These are phyloP conservation scores for Mnemiopsis leidyi DNA, from an alignment of 37 sponge, comb jelly and placozoan species.

Conservation along the genomic window DNA sequence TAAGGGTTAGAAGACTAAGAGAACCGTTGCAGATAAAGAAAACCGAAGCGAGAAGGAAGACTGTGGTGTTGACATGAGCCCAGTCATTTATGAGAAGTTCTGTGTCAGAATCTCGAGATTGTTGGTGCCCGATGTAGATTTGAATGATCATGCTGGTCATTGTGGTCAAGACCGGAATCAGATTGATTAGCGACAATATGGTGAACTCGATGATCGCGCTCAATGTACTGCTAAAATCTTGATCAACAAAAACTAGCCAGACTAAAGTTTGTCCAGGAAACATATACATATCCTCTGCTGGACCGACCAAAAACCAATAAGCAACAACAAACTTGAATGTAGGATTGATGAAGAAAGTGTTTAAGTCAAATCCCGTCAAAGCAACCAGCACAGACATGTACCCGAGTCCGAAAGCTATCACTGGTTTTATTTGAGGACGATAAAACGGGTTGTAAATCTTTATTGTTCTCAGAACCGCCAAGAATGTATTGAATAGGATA, in stretches of 20 bases:
- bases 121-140: not conserved
- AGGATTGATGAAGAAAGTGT: not conserved
- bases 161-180: not conserved
- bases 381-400: not conserved
- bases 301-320: not conserved
- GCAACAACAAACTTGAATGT: not conserved
- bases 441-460: not conserved
- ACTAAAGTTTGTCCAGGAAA: not conserved
- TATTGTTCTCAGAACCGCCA: not conserved
- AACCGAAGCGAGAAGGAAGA: conserved; percentile 3
- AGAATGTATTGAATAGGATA: not conserved
- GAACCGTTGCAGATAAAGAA: not conserved
- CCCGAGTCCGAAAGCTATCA: not conserved
- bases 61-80: conserved; percentile 21
- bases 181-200: not conserved
- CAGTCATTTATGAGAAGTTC: not conserved
- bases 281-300: not conserved
- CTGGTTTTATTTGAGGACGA: not conserved
- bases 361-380: not conserved
- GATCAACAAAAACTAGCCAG: not conserved
- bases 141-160: not conserved
- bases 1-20: not conserved
- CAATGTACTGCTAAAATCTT: not conserved
- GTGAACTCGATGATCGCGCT: not conserved
- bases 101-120: not conserved